Base-by-base conservation (phyloP, 1,140 invertebrate genomes). In the Drosophila oshimai region DNA sequence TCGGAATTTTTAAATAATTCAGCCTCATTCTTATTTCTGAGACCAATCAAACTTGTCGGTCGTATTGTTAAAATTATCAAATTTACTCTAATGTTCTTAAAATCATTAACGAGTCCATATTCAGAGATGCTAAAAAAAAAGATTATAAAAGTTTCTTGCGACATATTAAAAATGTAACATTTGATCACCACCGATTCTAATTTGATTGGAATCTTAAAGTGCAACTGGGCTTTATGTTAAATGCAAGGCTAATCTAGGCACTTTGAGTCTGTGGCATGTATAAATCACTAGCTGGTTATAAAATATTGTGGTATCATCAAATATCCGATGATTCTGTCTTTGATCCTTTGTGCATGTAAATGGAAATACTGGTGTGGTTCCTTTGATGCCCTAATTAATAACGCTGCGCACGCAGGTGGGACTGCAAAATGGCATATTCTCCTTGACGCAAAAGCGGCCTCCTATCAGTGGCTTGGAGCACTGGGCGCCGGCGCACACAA, bases 401-500 rank as follows among this genome's bases (percentile, higher is more conserved):
- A 89, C 41, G 76, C 92, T 93, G 68, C 92, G 91, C 57, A 93
- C 92, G 80, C 93, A 93, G 54, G 91, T 89, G 31, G 93, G 92
- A 77, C 94, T 95, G 74, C 95, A 95, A 83, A 95, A 95, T 54
- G 93, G 93, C 91, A 93, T 94, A 72, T 95, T 92, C 79, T 94
- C 92, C 86, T 94, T 95, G 3, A 95, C 93, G 28, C 94, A 93
- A 90, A 93, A 94, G 65, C 93, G 91, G 12, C 93, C 93, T 39
- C 94, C 94, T 1, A 96, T 91, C 15, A 97, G 91, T 57, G 94
- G 94, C 77, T 95, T 95, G 1, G 92, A 92, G 90, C 96, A 97
- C 79, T 93, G 93, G 39, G 92, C 92, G 72, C 95, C 97, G 17
- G 94, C 94, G 83, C 97, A 97, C 65, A 96, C 96, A 39, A 93